Percentiles rank a stretch among this genome's conserved stretches.
Evolutionary conservation across 2,113 vertebrate species (phyloP).

Genomic region (human): DNA sequence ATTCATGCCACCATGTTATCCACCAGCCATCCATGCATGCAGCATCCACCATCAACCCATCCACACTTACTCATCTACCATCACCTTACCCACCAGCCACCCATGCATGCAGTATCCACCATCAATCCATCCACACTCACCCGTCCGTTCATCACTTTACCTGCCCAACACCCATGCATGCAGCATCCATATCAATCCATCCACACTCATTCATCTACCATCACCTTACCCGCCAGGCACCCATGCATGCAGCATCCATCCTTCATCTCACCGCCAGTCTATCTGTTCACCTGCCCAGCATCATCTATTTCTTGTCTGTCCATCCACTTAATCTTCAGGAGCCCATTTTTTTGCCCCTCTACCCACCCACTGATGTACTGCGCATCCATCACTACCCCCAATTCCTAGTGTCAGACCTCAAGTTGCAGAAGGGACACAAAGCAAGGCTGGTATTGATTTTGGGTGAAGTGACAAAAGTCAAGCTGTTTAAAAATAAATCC

Average conservation of each 20-base stretch:
- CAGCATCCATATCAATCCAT: no score
- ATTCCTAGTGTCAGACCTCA: not conserved
- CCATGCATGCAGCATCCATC: not conserved
- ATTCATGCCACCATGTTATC: fast-evolving
- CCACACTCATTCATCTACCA: not conserved
- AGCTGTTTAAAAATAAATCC: fast-evolving
- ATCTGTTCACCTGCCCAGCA: not conserved
- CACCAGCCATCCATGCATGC: no score
- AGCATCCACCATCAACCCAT: no score
- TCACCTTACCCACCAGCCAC: no score
- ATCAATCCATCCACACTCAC: no score
- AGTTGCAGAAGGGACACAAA: fast-evolving
- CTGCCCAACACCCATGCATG: no score
- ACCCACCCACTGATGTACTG: fast-evolving
- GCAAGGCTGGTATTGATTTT: not conserved
- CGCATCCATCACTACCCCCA: fast-evolving
- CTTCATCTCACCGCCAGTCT: not conserved
- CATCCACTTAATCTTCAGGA: fast-evolving
- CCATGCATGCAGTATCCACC: no score
- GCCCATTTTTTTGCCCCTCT: fast-evolving
- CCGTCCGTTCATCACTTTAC: no score
- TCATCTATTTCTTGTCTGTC: not conserved
- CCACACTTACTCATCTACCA: no score
- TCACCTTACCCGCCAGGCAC: no score
- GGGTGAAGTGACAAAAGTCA: not conserved